These are phyloP conservation scores for Leptonema lineaticorne DNA, from an alignment of 1,140 invertebrate genomes.

Conservation along the genomic window DNA sequence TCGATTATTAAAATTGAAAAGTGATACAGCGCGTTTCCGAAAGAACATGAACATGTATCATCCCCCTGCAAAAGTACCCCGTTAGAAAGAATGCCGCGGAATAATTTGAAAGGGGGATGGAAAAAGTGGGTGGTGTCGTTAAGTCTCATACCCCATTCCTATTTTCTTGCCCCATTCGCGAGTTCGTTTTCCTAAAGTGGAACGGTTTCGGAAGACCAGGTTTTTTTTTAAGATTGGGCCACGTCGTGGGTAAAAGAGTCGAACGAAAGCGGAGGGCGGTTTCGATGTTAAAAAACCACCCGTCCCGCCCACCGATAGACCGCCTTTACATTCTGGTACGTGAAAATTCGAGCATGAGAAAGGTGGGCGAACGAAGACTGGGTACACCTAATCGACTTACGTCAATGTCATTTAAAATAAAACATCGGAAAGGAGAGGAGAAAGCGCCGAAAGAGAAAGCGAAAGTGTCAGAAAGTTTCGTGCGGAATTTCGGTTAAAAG, in stretches of 20 bases:
- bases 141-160: too few relatives aligned
- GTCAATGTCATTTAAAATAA: conserved; percentile 43
- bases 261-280: not conserved
- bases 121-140: conserved; percentile 5
- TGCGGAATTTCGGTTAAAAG: conserved; percentile 40
- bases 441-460: conserved; percentile 28
- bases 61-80: conserved; percentile 17
- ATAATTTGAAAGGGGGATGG: conserved; percentile 19
- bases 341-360: too few relatives aligned
- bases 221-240: too few relatives aligned
- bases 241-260: not conserved
- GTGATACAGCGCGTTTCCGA: conserved; percentile 16
- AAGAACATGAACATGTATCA: conserved; percentile 24
- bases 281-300: not conserved
- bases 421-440: conserved; percentile 34
- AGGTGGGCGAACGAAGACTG: too few relatives aligned
- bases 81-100: conserved; percentile 31
- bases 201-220: too few relatives aligned
- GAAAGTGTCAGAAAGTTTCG: conserved; percentile 43
- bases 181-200: too few relatives aligned
- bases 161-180: too few relatives aligned
- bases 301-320: conserved; percentile 23
- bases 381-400: conserved; percentile 41
- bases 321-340: too few relatives aligned
- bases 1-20: not conserved